phyloP scores from a whole-genome alignment of 2,888 invertebrate species.

The Lacanobia oleracea region DNA sequence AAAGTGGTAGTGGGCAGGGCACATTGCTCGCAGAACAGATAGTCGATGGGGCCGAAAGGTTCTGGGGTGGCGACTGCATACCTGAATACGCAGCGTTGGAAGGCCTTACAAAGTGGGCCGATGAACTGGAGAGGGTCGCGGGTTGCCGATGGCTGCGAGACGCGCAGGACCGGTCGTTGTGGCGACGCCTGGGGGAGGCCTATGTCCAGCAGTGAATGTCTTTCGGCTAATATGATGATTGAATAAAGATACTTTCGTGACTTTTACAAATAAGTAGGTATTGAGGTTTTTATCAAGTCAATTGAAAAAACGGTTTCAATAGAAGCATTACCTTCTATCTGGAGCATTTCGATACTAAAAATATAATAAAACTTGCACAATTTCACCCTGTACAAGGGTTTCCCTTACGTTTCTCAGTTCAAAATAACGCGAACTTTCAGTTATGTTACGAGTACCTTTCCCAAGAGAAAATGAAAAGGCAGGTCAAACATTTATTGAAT shows the following conservation, averaged over 20 bases:
- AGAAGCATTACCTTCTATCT: not conserved
- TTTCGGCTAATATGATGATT: too few relatives aligned
- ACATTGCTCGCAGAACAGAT: too few relatives aligned
- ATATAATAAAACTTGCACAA: not conserved
- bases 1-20: too few relatives aligned
- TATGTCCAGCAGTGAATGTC: too few relatives aligned
- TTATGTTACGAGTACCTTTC: not conserved
- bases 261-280: not conserved
- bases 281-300: not conserved
- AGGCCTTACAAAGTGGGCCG: too few relatives aligned
- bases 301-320: not conserved
- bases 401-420: not conserved
- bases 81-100: too few relatives aligned
- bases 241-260: not conserved
- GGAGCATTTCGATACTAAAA: not conserved
- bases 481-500: constrained; percentile 33
- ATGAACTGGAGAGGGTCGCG: too few relatives aligned
- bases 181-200: too few relatives aligned
- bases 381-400: not conserved
- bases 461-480: constrained; percentile 8
- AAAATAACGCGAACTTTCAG: not conserved
- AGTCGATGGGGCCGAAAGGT: too few relatives aligned
- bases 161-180: too few relatives aligned
- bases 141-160: too few relatives aligned
- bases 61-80: too few relatives aligned